Conservation (phyloP, 2,113 vertebrate species). For the Tichodroma muraria region DNA sequence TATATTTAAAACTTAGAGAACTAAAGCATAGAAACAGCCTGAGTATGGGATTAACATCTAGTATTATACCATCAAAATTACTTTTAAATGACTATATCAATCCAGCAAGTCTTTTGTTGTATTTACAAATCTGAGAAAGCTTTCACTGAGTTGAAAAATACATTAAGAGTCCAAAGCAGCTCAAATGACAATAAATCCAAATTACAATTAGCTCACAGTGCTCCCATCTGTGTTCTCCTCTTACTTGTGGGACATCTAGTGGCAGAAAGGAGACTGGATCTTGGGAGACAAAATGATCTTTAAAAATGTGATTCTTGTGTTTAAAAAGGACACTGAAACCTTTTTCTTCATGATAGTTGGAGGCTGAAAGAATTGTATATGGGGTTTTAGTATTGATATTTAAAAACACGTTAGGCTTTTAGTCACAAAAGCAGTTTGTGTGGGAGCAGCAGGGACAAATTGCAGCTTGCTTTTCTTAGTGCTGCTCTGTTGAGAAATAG, state of each 20-base stretch:
- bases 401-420: background rate
- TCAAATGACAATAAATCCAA: background rate
- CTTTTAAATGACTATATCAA: background rate
- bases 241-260: constrained; percentile 49
- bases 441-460: background rate
- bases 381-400: background rate
- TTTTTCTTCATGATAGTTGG: rapidly evolving
- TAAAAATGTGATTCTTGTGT: background rate
- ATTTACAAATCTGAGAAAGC: background rate
- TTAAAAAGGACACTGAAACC: background rate
- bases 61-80: background rate
- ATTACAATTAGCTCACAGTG: background rate
- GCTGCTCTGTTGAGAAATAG: background rate
- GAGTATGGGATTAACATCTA: background rate
- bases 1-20: background rate
- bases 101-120: background rate
- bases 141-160: background rate
- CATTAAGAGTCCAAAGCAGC: background rate
- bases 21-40: background rate
- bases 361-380: background rate
- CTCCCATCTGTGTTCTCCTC: background rate
- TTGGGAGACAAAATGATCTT: background rate
- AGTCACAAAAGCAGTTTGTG: background rate
- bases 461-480: background rate
- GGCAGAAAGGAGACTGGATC: background rate